Conservation (phyloP, 2,113 vertebrate species). For the Chrysemys picta region DNA sequence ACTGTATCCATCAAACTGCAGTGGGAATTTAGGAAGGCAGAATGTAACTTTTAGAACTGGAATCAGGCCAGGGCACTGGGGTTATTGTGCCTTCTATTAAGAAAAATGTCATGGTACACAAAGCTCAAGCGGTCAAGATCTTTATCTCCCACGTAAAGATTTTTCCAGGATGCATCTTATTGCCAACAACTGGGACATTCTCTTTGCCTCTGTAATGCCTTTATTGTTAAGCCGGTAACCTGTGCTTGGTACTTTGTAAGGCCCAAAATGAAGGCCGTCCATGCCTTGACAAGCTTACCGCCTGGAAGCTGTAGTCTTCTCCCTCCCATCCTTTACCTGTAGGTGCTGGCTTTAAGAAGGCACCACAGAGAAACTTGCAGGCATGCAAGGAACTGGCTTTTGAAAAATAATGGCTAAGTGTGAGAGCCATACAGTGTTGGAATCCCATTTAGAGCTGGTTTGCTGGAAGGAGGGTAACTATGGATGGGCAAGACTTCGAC, state of each 20-base stretch:
- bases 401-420: background rate
- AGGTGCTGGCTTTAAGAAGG: background rate
- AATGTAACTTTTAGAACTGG: background rate
- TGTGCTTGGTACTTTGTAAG: background rate
- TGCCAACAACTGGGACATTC: background rate
- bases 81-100: background rate
- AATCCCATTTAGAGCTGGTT: background rate
- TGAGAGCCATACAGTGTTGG: background rate
- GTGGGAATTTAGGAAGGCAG: background rate
- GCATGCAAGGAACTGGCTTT: background rate
- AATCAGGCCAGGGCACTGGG: background rate
- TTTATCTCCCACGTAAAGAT: background rate
- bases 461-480: background rate
- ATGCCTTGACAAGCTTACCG: background rate
- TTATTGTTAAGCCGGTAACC: background rate
- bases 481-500: background rate
- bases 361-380: background rate
- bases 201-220: background rate
- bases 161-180: background rate
- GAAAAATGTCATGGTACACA: background rate
- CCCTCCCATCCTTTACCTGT: background rate
- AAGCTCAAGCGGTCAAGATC: background rate
- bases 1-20: fast-evolving
- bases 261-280: background rate
- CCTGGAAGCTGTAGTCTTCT: background rate